A percentile compares a stretch with the other conserved stretches of the same genome.
Conservation (phyloP, 1,140 invertebrate species). For the Heliconius hewitsoni region DNA sequence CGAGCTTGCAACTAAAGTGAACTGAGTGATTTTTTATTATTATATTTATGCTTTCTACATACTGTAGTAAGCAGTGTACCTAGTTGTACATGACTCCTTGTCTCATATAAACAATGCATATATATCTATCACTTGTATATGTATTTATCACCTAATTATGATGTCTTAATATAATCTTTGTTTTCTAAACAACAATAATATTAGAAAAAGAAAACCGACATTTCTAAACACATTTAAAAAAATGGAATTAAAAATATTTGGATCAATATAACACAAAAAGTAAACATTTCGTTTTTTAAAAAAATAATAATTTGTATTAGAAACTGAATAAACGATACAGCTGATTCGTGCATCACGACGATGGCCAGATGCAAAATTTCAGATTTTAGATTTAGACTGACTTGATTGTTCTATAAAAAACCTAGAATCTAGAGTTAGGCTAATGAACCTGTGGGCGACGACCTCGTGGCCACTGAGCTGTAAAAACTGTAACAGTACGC, state of each 20-base stretch:
- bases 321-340: not conserved
- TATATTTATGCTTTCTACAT: no score
- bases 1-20: no score
- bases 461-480: constrained; percentile 26
- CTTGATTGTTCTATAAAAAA: constrained; percentile 38
- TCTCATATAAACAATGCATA: no score
- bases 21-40: no score
- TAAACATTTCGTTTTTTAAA: not conserved
- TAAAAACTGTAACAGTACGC: not conserved
- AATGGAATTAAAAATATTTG: not conserved
- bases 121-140: no score
- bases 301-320: not conserved
- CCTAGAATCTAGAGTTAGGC: constrained; percentile 27
- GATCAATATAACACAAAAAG: not conserved
- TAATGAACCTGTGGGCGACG: constrained; percentile 37
- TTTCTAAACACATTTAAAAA: not conserved
- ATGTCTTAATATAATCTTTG: no score
- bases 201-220: not conserved
- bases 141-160: no score
- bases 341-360: constrained; percentile 1
- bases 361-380: constrained; percentile 31
- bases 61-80: no score
- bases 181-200: no score
- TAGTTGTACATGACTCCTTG: no score
- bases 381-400: constrained; percentile 21